Percentiles rank a stretch among this genome's conserved stretches.
These are phyloP conservation scores for Mus minutoides DNA, from an alignment of 2,797 vertebrate species.

Conservation along the genomic window DNA sequence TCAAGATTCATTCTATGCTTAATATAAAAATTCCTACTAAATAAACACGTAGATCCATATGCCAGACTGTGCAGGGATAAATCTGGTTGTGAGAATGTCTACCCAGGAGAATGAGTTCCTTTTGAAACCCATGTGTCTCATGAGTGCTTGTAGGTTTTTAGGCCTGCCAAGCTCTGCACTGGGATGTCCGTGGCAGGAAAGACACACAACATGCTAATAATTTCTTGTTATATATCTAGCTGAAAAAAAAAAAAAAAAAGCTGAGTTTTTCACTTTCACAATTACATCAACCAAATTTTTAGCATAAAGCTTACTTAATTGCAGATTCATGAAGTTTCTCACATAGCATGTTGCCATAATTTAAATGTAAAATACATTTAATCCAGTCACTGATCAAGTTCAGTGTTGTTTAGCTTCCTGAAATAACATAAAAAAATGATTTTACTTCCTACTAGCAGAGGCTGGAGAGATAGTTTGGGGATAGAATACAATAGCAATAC, in stretches of 20 bases:
- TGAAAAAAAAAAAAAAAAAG: not conserved
- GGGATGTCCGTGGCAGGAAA: too few species aligned
- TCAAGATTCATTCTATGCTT: too few species aligned
- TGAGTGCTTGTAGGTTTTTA: too few species aligned
- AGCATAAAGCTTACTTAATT: conserved; percentile 5
- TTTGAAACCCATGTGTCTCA: too few species aligned
- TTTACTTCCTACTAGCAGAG: not conserved
- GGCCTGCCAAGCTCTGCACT: too few species aligned
- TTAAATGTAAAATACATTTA: not conserved
- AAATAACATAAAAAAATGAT: not conserved
- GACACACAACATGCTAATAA: not conserved
- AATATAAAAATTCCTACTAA: too few species aligned
- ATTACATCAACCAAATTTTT: conserved; percentile 14
- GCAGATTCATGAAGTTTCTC: not conserved
- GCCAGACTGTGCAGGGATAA: too few species aligned
- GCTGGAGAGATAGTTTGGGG: not conserved
- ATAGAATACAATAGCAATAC: not conserved
- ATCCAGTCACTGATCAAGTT: not conserved
- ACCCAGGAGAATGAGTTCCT: too few species aligned
- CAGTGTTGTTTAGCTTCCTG: not conserved
- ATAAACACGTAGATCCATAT: too few species aligned
- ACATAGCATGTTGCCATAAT: not conserved
- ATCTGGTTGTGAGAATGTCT: too few species aligned
- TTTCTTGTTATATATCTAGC: not conserved
- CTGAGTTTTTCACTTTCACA: not conserved